Evolutionary conservation across 2,797 vertebrate species (phyloP).

Genomic region (Sebastes wilsoni): DNA sequence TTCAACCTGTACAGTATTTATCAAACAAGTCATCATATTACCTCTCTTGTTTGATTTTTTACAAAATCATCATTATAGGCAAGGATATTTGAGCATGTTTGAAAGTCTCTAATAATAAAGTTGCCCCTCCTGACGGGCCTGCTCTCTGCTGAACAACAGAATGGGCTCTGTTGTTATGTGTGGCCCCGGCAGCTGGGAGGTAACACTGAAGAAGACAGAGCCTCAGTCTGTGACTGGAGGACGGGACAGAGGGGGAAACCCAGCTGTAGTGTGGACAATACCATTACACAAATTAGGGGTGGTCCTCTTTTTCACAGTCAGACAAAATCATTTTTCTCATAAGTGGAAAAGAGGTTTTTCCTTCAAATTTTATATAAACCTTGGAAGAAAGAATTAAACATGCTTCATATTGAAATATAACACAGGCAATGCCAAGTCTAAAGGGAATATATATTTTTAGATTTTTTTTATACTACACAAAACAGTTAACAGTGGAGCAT

Average conservation of each 20-base stretch:
- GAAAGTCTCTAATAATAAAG: constrained; percentile 93
- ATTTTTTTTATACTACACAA: background rate
- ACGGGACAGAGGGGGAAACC: constrained; percentile 74
- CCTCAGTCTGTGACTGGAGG: constrained; percentile 86
- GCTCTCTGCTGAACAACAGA: constrained; percentile 94
- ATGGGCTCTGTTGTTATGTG: constrained; percentile 90
- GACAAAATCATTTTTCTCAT: constrained; percentile 16
- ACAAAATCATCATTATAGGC: constrained; percentile 81
- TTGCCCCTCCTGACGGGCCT: constrained; percentile 85
- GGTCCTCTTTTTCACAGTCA: constrained; percentile 65
- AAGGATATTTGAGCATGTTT: constrained; percentile 91
- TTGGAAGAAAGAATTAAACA: background rate
- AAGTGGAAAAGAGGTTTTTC: background rate
- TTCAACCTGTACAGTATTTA: background rate
- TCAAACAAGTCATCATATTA: background rate
- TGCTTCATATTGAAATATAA: background rate
- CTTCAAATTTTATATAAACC: background rate
- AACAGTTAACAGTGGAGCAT: background rate
- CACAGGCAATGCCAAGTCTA: background rate
- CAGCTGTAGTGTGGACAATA: constrained; percentile 83
- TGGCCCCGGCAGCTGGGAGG: constrained; percentile 91
- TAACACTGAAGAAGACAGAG: constrained; percentile 90
- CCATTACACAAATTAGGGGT: constrained; percentile 80
- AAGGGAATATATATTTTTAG: background rate
- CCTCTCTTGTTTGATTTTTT: constrained; percentile 9